These are phyloP conservation scores for Addax nasomaculatus DNA, from an alignment of 2,113 vertebrate species.

Conservation along the genomic window DNA sequence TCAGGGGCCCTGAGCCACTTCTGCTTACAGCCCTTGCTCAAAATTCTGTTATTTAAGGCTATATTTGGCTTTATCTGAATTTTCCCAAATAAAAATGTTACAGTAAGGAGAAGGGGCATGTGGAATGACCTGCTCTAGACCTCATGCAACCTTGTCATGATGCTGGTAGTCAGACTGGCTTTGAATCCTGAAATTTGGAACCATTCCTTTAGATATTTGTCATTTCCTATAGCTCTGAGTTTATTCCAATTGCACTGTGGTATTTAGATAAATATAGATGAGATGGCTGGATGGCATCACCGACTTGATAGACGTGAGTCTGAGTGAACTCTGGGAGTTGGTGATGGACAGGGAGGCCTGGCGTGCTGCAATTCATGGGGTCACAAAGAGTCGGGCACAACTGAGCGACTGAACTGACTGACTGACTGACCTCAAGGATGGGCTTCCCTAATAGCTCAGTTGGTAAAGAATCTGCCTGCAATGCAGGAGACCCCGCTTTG, in stretches of 20 bases:
- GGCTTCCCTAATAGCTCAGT: background rate
- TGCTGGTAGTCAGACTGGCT: background rate
- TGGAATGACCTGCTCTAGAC: background rate
- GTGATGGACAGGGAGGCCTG: too few relatives aligned
- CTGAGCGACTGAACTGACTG: too few relatives aligned
- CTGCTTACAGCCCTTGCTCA: background rate
- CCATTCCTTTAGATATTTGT: background rate
- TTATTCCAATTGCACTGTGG: background rate
- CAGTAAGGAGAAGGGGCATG: background rate
- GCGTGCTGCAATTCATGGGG: accelerated
- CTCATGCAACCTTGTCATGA: background rate
- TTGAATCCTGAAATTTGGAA: background rate
- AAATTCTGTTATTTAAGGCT: background rate
- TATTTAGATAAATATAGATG: background rate
- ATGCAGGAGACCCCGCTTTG: accelerated
- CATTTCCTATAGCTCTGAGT: background rate
- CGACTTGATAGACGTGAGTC: accelerated
- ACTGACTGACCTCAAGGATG: background rate
- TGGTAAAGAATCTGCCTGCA: background rate
- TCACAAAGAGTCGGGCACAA: accelerated
- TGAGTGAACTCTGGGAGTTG: too few relatives aligned
- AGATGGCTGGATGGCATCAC: too few relatives aligned
- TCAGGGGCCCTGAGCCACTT: background rate
- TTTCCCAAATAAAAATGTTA: background rate
- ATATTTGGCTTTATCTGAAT: background rate